These are phyloP conservation scores for Nesidiocoris tenuis DNA, from an alignment of 2,888 invertebrate species.

Conservation along the genomic window DNA sequence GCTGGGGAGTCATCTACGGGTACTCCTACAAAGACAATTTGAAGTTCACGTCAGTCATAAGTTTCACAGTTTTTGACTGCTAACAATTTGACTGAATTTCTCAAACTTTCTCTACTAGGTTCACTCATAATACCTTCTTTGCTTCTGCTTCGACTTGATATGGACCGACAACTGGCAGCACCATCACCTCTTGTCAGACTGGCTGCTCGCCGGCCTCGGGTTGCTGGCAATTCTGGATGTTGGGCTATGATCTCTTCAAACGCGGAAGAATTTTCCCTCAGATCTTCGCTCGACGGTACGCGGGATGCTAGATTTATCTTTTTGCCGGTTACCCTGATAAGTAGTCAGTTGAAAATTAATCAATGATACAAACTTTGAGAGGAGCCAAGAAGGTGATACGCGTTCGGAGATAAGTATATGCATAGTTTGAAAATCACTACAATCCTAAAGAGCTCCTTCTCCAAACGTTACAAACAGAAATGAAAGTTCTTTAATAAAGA, in stretches of 20 bases:
- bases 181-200: background rate
- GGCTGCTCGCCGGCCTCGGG: background rate
- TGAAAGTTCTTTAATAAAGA: too few species aligned
- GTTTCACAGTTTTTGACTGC: slow-evolving; percentile 11
- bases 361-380: too few species aligned
- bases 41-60: background rate
- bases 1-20: slow-evolving; percentile 28
- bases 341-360: background rate
- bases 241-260: slow-evolving; percentile 20
- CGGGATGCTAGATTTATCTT: slow-evolving; percentile 11
- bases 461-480: too few species aligned
- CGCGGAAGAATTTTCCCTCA: background rate
- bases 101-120: too few species aligned
- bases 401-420: too few species aligned
- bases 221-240: slow-evolving; percentile 4
- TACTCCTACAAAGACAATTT: background rate
- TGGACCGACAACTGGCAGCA: background rate
- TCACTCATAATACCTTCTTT: slow-evolving; percentile 19
- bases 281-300: slow-evolving; percentile 6
- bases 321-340: slow-evolving; percentile 26
- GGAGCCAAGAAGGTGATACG: too few species aligned
- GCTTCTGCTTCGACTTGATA: slow-evolving; percentile 11
- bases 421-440: too few species aligned
- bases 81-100: too few species aligned
- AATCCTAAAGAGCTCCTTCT: too few species aligned